A percentile compares a stretch with the other conserved stretches of the same genome.
phyloP scores from a whole-genome alignment of 2,888 invertebrate species.

The Himalopsyche kuldschensis region DNA sequence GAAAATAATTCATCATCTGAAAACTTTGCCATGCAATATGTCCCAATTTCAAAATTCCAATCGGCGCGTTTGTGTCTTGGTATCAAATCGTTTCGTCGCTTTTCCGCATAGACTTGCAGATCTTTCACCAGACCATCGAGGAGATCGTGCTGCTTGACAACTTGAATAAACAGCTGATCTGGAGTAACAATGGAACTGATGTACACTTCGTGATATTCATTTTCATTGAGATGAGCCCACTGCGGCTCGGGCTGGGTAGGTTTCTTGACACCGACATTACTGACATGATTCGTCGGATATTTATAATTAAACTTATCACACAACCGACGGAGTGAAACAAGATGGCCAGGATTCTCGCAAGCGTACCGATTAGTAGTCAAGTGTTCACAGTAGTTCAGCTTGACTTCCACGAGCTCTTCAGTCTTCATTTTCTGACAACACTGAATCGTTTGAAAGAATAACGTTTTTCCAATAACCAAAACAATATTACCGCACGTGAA shows the following conservation, averaged over 20 bases:
- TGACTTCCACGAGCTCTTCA: conserved; percentile 56
- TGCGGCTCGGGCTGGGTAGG: conserved; percentile 42
- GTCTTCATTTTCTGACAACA: conserved; percentile 58
- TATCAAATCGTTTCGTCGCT: conserved; percentile 34
- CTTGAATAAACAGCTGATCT: conserved; percentile 55
- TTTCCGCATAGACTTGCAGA: conserved; percentile 47
- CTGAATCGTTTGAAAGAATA: conserved; percentile 68
- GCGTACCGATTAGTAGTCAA: conserved; percentile 54
- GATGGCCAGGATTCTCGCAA: conserved; percentile 53
- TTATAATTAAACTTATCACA: conserved; percentile 46
- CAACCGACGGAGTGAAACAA: conserved; percentile 53
- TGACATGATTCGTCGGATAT: neutral
- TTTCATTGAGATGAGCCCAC: conserved; percentile 59
- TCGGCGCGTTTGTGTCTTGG: conserved; percentile 31
- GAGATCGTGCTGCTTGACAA: conserved; percentile 53
- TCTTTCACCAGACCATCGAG: conserved; percentile 49
- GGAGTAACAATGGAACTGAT: conserved; percentile 54
- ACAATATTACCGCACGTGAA: conserved; percentile 55
- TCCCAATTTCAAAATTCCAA: conserved; percentile 45
- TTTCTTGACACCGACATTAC: conserved; percentile 7
- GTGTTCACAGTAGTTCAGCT: conserved; percentile 58
- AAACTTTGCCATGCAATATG: conserved; percentile 57
- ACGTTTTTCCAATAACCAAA: conserved; percentile 61
- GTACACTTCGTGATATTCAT: conserved; percentile 49
- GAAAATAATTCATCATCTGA: conserved; percentile 51